Evolutionary conservation across 2,888 invertebrate species (phyloP).

Genomic region (Nomada ruficornis): DNA sequence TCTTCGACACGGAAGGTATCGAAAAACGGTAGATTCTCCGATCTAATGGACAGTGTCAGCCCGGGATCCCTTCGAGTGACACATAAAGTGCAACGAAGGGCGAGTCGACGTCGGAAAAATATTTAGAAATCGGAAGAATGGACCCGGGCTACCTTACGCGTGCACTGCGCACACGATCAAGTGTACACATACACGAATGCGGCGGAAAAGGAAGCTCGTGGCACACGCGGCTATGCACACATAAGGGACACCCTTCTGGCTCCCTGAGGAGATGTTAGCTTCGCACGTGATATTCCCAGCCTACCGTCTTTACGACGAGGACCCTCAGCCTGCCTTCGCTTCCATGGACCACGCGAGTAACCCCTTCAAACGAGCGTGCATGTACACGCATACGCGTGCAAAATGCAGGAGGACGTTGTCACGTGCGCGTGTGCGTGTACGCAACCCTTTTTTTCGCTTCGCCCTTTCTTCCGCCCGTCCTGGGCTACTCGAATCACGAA

Average conservation of each 20-base stretch:
- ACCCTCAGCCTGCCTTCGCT: conserved; percentile 58
- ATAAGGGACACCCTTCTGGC: conserved; percentile 53
- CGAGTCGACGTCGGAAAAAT: conserved; percentile 11
- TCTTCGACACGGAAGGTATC: too few relatives aligned
- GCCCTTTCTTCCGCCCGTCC: conserved; percentile 23
- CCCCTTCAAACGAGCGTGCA: conserved; percentile 37
- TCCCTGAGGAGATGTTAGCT: conserved; percentile 77
- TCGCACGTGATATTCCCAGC: conserved; percentile 76
- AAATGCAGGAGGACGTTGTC: background rate
- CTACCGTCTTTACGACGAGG: conserved; percentile 70
- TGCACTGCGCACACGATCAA: conserved; percentile 26
- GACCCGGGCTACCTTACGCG: conserved; percentile 31
- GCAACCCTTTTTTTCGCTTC: conserved; percentile 24
- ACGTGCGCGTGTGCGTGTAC: background rate
- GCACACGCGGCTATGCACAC: conserved; percentile 38
- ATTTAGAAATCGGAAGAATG: conserved; percentile 48
- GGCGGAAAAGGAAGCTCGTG: conserved; percentile 25
- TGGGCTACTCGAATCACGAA: conserved; percentile 45
- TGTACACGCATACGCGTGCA: background rate
- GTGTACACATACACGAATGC: conserved; percentile 16
- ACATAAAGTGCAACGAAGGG: background rate
- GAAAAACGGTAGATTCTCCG: too few relatives aligned
- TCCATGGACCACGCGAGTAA: conserved; percentile 42
- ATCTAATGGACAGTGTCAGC: too few relatives aligned
- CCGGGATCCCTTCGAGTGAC: too few relatives aligned